A percentile compares a stretch with the other conserved stretches of the same genome.
Evolutionary conservation across 2,113 vertebrate genomes (phyloP).

Genomic region (Meriones unguiculatus): DNA sequence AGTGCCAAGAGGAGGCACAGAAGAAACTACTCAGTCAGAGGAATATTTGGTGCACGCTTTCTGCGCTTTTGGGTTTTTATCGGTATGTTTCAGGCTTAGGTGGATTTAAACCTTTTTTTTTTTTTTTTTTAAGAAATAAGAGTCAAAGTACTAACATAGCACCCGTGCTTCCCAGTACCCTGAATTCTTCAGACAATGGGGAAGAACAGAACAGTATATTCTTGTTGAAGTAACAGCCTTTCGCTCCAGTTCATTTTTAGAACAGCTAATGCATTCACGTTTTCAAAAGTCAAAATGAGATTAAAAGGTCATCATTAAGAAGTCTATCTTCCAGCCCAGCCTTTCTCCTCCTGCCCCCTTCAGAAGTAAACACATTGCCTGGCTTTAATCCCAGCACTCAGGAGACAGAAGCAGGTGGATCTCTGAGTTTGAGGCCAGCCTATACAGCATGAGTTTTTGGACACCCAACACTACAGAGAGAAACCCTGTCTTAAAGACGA

Average conservation of each 20-base stretch:
- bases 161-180: neutral
- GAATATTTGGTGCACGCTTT: neutral
- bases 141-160: neutral
- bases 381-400: neutral
- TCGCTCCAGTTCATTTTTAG: constrained; percentile 13
- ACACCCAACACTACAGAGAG: neutral
- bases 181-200: neutral
- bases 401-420: neutral
- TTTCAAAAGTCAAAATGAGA: constrained; percentile 18
- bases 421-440: neutral
- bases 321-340: neutral
- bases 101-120: neutral
- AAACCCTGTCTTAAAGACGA: neutral
- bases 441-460: neutral
- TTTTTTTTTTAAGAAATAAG: neutral
- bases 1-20: neutral
- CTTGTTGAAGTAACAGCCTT: neutral
- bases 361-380: neutral
- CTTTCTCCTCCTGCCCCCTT: neutral
- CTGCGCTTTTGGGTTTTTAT: neutral
- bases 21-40: neutral
- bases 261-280: neutral
- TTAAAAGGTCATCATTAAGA: neutral
- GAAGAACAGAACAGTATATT: neutral
- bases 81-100: neutral